Base-by-base conservation (phyloP, 2,888 invertebrate species). In the Diplolepis rosae region DNA sequence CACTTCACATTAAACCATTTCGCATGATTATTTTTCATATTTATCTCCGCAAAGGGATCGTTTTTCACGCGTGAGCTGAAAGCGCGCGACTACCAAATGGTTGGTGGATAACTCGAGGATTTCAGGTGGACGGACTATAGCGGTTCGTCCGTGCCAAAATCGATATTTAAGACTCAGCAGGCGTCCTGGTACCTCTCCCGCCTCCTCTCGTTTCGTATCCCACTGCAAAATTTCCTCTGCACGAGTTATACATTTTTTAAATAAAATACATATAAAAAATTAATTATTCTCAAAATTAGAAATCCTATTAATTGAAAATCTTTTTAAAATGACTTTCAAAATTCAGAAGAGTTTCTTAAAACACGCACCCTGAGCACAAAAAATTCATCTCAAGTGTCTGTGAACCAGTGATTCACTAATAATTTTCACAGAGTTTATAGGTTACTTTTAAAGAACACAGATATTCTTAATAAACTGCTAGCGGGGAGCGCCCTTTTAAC, bases 121-220 rank as follows among this genome's bases (percentile, higher is more conserved):
- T 68, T 68, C 61, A 71, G 68, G 54, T 27, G 69, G 56, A 70
- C 54, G 66, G 45, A 68, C 52, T 79, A 79, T 77, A 76, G 79
- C 69, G 69, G 75, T 75, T 79, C 78, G 75, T 79, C 75, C 80
- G 79, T 80, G 81, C 82, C 80, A 83, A 84, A 84, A 86, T 86
- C 86, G 86, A 86, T 86, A 86, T 84, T 86, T 81, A 82, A 83
- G 85, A 82, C 84, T 82, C 83, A 82, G 79, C 81, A 78, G 83
- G 80, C 84, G 80, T 80, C 78, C 71, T 73, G 69, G 71, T 78
- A 79, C 77, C 80, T 81, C 79, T 78, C 75, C 77, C 74, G 72
- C 79, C 82, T 74, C 71, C 74, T 73, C 74, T 61, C 74, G 61
- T 39, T 61, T 22, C 61, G 35, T 74, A 48, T 70, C 70, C 67